A percentile compares a stretch with the other conserved stretches of the same genome.
phyloP scores from a whole-genome alignment of 1,140 invertebrate species.

The Drosophila teissieri region DNA sequence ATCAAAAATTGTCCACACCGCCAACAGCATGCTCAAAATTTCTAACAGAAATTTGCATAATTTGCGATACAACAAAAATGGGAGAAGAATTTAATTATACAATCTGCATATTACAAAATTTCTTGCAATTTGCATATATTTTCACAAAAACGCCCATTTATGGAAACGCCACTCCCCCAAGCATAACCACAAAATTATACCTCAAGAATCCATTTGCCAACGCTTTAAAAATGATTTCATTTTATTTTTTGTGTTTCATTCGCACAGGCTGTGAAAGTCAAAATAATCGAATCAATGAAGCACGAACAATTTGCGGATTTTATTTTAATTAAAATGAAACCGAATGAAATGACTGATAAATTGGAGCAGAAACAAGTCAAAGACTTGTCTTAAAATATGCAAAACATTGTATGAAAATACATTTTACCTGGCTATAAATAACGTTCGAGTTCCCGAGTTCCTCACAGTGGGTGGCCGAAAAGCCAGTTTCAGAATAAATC shows the following conservation, averaged over 20 bases:
- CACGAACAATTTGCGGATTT: neutral
- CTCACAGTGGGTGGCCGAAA: conserved; percentile 30
- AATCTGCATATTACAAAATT: conserved; percentile 56
- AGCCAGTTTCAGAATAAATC: conserved; percentile 46
- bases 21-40: conserved; percentile 25
- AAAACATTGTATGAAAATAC: conserved; percentile 5
- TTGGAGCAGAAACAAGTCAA: conserved; percentile 17
- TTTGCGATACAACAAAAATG: conserved; percentile 47
- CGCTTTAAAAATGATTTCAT: conserved; percentile 7
- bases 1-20: conserved; percentile 4
- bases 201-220: conserved; percentile 19
- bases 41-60: conserved; percentile 62
- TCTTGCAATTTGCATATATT: conserved; percentile 71
- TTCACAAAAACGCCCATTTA: conserved; percentile 22
- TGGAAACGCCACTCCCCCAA: conserved; percentile 9
- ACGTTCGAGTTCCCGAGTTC: conserved; percentile 4
- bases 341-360: conserved; percentile 34
- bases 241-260: conserved; percentile 7
- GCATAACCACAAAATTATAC: conserved; percentile 16
- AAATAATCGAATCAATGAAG: conserved; percentile 22
- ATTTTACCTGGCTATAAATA: conserved; percentile 20
- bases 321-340: conserved; percentile 25
- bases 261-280: conserved; percentile 4
- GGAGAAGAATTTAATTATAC: conserved; percentile 67
- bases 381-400: conserved; percentile 15